Conservation (phyloP, 1,140 invertebrate genomes). For the Centruroides vittatus region DNA sequence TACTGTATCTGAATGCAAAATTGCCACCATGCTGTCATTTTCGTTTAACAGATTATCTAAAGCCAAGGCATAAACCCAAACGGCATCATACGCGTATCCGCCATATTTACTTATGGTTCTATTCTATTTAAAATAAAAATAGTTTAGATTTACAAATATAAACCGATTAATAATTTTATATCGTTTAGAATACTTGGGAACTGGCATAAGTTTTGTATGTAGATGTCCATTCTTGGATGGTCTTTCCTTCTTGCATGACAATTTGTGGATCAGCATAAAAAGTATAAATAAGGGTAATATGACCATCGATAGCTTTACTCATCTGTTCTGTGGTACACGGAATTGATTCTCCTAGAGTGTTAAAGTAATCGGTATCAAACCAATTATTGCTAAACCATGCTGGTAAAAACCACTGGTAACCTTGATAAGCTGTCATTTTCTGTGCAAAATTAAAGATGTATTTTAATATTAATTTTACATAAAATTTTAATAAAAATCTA, state of each 20-base stretch:
- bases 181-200: neutral
- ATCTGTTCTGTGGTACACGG: constrained; percentile 47
- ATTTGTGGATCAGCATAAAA: constrained; percentile 44
- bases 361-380: constrained; percentile 44
- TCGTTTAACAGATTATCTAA: constrained; percentile 45
- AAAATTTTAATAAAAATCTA: no score
- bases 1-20: constrained; percentile 41
- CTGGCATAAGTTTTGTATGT: neutral
- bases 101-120: constrained; percentile 38
- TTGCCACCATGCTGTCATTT: constrained; percentile 39
- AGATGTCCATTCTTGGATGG: constrained; percentile 28
- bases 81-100: constrained; percentile 64
- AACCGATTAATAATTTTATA: neutral
- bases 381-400: constrained; percentile 49
- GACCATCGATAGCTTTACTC: constrained; percentile 52
- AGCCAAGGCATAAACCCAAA: constrained; percentile 68
- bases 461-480: no score
- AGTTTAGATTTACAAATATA: neutral
- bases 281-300: constrained; percentile 53
- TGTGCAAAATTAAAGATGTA: constrained; percentile 8
- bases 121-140: neutral
- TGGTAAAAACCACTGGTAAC: constrained; percentile 72
- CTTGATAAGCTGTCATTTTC: constrained; percentile 44
- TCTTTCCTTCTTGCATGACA: constrained; percentile 45
- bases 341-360: constrained; percentile 34